Percentiles rank a stretch among this genome's conserved stretches.
Evolutionary conservation across 2,888 invertebrate genomes (phyloP).

Genomic region (Dasypogon diadema): DNA sequence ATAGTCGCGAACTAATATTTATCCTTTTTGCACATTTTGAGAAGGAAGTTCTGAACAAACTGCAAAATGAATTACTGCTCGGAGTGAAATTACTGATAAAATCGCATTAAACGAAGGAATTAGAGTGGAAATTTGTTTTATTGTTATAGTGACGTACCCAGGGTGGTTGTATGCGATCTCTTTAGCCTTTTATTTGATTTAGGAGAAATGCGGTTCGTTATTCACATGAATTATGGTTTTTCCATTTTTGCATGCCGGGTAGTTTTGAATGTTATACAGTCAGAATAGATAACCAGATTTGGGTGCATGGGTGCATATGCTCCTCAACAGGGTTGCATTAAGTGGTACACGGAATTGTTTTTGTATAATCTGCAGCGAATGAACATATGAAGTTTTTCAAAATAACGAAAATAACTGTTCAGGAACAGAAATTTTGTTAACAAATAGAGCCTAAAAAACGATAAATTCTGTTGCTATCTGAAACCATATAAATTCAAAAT

Average conservation of each 20-base stretch:
- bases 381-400: no score
- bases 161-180: background rate
- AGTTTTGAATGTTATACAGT: no score
- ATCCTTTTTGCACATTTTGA: slow-evolving; percentile 6
- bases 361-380: no score
- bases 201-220: background rate
- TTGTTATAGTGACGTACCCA: slow-evolving; percentile 10
- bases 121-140: slow-evolving; percentile 35
- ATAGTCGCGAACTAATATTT: slow-evolving; percentile 10
- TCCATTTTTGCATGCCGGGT: background rate
- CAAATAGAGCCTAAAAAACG: no score
- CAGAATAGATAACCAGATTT: no score
- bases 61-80: slow-evolving; percentile 31
- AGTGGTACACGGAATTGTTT: no score
- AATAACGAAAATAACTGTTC: no score
- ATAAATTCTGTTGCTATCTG: no score
- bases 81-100: slow-evolving; percentile 37
- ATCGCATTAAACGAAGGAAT: slow-evolving; percentile 30
- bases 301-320: no score
- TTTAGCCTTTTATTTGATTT: background rate
- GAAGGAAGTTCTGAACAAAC: slow-evolving; percentile 12
- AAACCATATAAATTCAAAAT: no score
- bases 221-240: background rate
- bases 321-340: no score
- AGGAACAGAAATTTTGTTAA: no score